These are phyloP conservation scores for Siniperca undulata DNA, from an alignment of 2,797 vertebrate species.

Conservation along the genomic window DNA sequence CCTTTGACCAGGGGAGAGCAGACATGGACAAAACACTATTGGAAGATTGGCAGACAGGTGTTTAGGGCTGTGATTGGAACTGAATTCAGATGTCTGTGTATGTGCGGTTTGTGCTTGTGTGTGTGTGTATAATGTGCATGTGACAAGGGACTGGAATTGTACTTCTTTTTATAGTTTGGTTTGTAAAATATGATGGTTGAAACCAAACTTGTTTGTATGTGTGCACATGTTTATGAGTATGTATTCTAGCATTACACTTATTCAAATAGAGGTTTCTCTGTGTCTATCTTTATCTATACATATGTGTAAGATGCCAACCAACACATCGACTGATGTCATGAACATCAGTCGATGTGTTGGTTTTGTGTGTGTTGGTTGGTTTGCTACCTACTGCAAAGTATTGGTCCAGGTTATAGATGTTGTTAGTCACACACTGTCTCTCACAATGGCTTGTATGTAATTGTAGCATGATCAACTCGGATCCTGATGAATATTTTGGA, in stretches of 20 bases:
- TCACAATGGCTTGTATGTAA: constrained; percentile 1
- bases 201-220: neutral
- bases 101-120: neutral
- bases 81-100: constrained; percentile 48
- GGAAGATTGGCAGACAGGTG: constrained; percentile 70
- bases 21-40: constrained; percentile 43
- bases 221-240: neutral
- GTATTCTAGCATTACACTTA: neutral
- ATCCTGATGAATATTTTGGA: too few species aligned
- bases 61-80: constrained; percentile 56
- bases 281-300: neutral
- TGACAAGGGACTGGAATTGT: neutral
- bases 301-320: neutral
- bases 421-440: constrained; percentile 13
- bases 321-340: too few species aligned
- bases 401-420: neutral
- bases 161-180: neutral
- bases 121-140: neutral
- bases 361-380: too few species aligned
- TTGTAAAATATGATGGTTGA: neutral
- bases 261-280: neutral
- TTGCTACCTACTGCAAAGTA: constrained; percentile 6
- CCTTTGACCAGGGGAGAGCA: constrained; percentile 50
- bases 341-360: neutral
- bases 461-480: too few species aligned